Conservation (phyloP, 35 echinoderm and acorn worm genomes). For the Ophioderma brevispina region DNA sequence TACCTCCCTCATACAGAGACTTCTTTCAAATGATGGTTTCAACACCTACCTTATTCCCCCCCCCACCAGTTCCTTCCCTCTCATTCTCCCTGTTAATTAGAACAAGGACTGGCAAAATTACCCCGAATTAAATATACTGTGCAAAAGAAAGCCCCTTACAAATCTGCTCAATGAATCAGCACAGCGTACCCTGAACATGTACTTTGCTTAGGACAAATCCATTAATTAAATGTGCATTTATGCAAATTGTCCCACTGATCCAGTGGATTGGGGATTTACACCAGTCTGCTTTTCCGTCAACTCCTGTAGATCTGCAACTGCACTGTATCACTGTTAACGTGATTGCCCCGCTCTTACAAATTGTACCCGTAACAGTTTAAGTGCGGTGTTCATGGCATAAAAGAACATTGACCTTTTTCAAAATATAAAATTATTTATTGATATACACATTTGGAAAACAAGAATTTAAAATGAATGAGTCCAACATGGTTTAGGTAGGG, state of each 20-base stretch:
- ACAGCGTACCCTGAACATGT: not conserved
- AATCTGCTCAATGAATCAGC: too few relatives aligned
- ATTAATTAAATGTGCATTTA: not conserved
- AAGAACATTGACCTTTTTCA: not conserved
- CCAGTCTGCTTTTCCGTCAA: not conserved
- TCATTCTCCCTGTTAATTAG: too few relatives aligned
- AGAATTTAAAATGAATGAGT: not conserved
- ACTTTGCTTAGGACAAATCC: not conserved
- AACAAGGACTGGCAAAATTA: too few relatives aligned
- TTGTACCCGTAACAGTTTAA: not conserved
- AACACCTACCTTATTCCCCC: too few relatives aligned
- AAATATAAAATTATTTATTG: not conserved
- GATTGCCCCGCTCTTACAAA: not conserved
- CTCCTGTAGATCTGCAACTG: not conserved
- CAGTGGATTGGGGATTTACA: not conserved
- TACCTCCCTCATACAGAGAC: too few relatives aligned
- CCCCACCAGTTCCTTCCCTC: too few relatives aligned
- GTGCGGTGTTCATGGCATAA: not conserved
- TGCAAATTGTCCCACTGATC: not conserved
- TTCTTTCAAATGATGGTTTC: too few relatives aligned
- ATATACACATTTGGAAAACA: not conserved
- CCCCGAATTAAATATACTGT: too few relatives aligned
- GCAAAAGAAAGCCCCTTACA: too few relatives aligned
- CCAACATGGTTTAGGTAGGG: not conserved
- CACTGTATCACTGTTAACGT: not conserved